Evolutionary conservation across 2,797 vertebrate genomes (phyloP).

Genomic region (Caiman crocodilus): DNA sequence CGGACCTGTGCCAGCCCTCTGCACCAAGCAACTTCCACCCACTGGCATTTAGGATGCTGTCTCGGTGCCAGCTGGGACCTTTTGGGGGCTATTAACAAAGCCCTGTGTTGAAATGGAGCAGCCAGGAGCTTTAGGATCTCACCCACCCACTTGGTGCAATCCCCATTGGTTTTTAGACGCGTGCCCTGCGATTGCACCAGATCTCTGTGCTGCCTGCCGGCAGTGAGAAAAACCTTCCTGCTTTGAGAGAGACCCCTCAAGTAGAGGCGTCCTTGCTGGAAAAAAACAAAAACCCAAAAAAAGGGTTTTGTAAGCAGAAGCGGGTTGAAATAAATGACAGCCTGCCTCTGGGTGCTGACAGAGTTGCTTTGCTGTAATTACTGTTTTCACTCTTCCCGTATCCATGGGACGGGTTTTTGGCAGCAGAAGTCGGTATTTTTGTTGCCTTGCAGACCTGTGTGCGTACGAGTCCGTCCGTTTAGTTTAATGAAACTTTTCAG

Average conservation of each 20-base stretch:
- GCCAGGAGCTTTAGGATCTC: background rate
- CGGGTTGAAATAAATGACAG: slow-evolving; percentile 47
- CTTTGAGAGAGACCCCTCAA: slow-evolving; percentile 42
- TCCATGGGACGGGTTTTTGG: slow-evolving; percentile 76
- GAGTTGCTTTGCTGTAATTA: slow-evolving; percentile 80
- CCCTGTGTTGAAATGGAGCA: slow-evolving; percentile 13
- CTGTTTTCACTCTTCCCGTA: slow-evolving; percentile 79
- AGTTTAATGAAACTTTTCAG: slow-evolving; percentile 18
- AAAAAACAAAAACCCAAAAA: background rate
- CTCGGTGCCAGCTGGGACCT: slow-evolving; percentile 56
- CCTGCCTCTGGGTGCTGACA: slow-evolving; percentile 41
- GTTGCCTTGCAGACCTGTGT: slow-evolving; percentile 40
- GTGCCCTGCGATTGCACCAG: background rate
- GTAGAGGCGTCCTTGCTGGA: background rate
- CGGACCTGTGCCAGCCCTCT: slow-evolving; percentile 36
- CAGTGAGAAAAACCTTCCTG: rapidly evolving
- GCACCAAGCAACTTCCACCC: background rate
- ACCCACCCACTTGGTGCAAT: background rate
- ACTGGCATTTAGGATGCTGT: background rate
- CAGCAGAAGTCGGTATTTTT: slow-evolving; percentile 41
- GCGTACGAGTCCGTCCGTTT: slow-evolving; percentile 7
- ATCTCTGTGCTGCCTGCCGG: slow-evolving; percentile 14
- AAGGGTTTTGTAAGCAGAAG: slow-evolving; percentile 54
- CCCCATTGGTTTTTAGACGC: background rate
- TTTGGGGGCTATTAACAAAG: slow-evolving; percentile 35